Evolutionary conservation across 2,888 invertebrate species (phyloP), one percentile per base, ranked within the genome.

Genomic region (Clusia tigrina): DNA sequence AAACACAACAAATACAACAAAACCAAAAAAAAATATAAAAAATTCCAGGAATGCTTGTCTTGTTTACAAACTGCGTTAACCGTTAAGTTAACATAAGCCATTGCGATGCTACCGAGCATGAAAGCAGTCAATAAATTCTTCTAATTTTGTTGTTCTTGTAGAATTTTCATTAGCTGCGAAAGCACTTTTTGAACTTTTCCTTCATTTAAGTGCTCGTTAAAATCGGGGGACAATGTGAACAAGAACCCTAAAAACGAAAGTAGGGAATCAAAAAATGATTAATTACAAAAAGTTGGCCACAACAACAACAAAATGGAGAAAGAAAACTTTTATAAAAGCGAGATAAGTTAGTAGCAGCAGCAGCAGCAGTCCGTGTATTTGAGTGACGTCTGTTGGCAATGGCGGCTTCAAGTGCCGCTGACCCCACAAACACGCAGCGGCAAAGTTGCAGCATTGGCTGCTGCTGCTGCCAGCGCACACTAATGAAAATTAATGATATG

Each of bases 91-190:
- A 32, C 32, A 32, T 12, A 32, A 32, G 32, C 6, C 6, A 12
- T 12, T 9, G 32, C 32, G 32, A 6, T 32, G 6, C n/a, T n/a
- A n/a, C n/a, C 6, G 12, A 32, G 2, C 52, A 37, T 58, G 42
- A 51, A 54, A 54, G 51, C n/a, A 54, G 54, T 54, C 23, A 60
- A 52, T 60, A 60, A 60, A 60, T 60, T 54, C 60, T 26, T 42
- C 20, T 48, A 60, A 54, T n/a, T n/a, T 60, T 54, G 20, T 60
- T 60, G 24, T 18, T 46, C 23, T 60, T 48, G 32, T 17, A n/a
- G 60, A 60, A 60, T 60, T 60, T 60, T 60, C 54, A 54, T 54
- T 60, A 32, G 48, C 25, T 18, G 37, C 15, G 32, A 20, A 60
- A 46, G 38, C n/a, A 37, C 37, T 54, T 42, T 42, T n/a, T 3